Evolutionary conservation across 2,113 vertebrate genomes (phyloP).

Genomic region (Numida meleagris): DNA sequence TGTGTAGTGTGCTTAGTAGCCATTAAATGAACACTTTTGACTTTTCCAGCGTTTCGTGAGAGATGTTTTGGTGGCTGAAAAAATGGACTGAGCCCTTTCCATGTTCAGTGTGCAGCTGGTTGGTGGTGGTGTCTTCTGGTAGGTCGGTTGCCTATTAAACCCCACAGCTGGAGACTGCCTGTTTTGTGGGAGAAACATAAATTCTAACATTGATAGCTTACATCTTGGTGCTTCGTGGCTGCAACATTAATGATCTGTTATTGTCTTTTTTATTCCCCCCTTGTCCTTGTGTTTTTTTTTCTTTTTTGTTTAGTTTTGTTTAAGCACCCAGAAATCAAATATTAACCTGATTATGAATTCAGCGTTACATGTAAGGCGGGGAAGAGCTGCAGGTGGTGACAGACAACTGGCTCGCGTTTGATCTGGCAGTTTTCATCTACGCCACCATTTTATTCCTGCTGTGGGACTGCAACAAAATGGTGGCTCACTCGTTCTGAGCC

Average conservation of each 20-base stretch:
- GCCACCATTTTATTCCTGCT: slow-evolving; percentile 68
- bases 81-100: not conserved
- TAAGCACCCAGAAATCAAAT: slow-evolving; percentile 58
- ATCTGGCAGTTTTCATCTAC: slow-evolving; percentile 71
- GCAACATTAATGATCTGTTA: not conserved
- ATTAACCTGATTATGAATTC: slow-evolving; percentile 70
- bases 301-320: not conserved
- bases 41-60: not conserved
- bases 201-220: not conserved
- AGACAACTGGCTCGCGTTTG: slow-evolving; percentile 52
- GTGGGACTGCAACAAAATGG: slow-evolving; percentile 73
- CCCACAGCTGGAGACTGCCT: not conserved
- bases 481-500: not conserved
- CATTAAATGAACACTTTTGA: not conserved
- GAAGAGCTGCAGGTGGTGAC: slow-evolving; percentile 67
- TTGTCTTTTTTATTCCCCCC: not conserved
- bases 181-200: not conserved
- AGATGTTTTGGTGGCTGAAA: not conserved
- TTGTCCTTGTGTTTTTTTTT: not conserved
- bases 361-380: slow-evolving; percentile 35
- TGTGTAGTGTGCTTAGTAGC: not conserved
- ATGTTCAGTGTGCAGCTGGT: not conserved
- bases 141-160: not conserved
- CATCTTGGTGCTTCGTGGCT: not conserved
- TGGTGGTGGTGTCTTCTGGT: not conserved